These are phyloP conservation scores for Cyphomyrus discorhynchus DNA, from an alignment of 2,113 vertebrate genomes.

Conservation along the genomic window DNA sequence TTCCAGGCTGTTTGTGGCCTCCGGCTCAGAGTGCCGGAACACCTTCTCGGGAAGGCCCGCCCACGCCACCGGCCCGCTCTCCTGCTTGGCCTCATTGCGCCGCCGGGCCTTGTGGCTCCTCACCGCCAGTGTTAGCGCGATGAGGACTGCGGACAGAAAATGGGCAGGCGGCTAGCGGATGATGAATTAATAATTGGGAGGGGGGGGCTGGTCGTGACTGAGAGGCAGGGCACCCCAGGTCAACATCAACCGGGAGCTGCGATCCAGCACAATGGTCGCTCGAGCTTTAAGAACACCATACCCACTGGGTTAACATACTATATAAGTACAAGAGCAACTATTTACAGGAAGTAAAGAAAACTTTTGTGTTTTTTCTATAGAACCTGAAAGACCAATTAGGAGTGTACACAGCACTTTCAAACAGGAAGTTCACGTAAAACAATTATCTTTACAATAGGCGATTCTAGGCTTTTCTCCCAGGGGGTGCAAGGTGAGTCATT, in stretches of 20 bases:
- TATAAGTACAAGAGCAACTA: background rate
- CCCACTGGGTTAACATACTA: background rate
- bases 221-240: conserved; percentile 7
- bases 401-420: background rate
- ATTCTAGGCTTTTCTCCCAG: background rate
- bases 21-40: conserved; percentile 67
- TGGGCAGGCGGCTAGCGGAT: conserved; percentile 29
- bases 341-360: background rate
- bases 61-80: conserved; percentile 59
- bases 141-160: conserved; percentile 61
- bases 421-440: background rate
- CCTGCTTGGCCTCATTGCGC: conserved; percentile 57
- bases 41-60: conserved; percentile 75
- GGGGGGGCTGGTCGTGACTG: conserved; percentile 17
- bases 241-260: background rate
- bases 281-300: background rate
- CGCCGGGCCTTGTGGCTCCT: conserved; percentile 58
- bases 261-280: background rate
- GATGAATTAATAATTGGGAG: conserved; percentile 43
- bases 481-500: background rate
- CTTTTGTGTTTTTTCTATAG: background rate
- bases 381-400: background rate
- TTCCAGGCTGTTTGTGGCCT: conserved; percentile 53
- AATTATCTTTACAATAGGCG: background rate
- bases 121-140: conserved; percentile 63